Evolutionary conservation across 1,140 invertebrate species (phyloP), one percentile per base, ranked within the genome.

Genomic region (Nephila pilipes): DNA sequence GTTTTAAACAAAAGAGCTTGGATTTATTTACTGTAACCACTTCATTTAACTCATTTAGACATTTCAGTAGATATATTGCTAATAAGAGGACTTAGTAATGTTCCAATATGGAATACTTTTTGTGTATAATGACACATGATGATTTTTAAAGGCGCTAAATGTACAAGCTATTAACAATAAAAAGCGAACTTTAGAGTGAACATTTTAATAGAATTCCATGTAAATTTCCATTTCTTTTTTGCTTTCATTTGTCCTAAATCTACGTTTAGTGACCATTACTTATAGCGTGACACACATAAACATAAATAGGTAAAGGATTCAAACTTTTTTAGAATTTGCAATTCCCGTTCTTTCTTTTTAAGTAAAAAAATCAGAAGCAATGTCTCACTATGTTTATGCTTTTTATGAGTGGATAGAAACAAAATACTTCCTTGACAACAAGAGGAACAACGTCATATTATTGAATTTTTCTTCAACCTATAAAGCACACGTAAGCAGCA

Each of bases 381-480:
- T 25, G 22, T 25, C n/a, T n/a, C 22, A 1, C 2, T 14, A 65
- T 65, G 10, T 75, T 75, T 75, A 75, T 75, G 29, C 18, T 75
- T 75, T 14, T 2, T n/a, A n/a, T 75, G 63, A 46, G 69, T 36
- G 69, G 29, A 12, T 12, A 75, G 20, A 75, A 75, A 75, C 69
- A 75, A 75, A 75, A 29, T n/a, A n/a, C 14, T 75, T 18, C 69
- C 69, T 75, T 75, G 69, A 75, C 69, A 75, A 75, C 69, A 75
- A 36, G 10, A 20, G 16, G 32, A 46, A 46, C 8, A 4, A 46
- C 46, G 46, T 10, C 46, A 46, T 0, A 46, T 10, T 38, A 2
- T 46, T 46, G 6, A 10, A 46, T 10, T 46, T 46, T 46, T 46
- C 46, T 46, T 46, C 6, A 10, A 10, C 46, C 46, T 46, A 46